These are phyloP conservation scores for Eulemur albifrons DNA, from an alignment of 2,797 vertebrate genomes.

Conservation along the genomic window DNA sequence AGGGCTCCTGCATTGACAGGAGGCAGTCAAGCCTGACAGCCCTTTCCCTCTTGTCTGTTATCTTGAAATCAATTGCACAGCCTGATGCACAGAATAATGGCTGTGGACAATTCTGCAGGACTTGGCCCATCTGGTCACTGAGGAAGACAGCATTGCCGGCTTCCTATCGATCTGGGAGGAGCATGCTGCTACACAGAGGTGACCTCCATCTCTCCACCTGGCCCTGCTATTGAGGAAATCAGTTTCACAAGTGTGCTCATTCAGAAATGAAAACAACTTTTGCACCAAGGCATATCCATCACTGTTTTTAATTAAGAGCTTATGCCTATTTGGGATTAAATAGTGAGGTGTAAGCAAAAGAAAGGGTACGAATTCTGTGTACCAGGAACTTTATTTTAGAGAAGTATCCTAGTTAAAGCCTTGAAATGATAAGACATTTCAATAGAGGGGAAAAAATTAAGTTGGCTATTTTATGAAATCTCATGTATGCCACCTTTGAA, in stretches of 20 bases:
- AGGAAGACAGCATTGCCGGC: conserved; percentile 74
- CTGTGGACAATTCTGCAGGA: conserved; percentile 71
- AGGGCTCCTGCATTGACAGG: conserved; percentile 69
- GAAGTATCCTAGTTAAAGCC: neutral
- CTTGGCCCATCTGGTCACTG: conserved; percentile 72
- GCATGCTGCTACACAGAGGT: conserved; percentile 63
- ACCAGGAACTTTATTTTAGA: neutral
- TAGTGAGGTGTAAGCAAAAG: conserved; percentile 14
- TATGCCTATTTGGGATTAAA: conserved; percentile 16
- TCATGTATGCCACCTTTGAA: neutral
- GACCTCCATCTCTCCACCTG: conserved; percentile 66
- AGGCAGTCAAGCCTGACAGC: conserved; percentile 78
- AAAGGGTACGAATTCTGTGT: neutral
- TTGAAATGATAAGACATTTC: neutral
- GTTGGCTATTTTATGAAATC: neutral
- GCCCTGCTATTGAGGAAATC: conserved; percentile 45
- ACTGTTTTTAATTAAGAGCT: conserved; percentile 61
- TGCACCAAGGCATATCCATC: neutral
- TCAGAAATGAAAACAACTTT: conserved; percentile 67
- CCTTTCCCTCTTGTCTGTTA: conserved; percentile 75
- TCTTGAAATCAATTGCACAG: conserved; percentile 78
- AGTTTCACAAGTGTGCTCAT: conserved; percentile 48
- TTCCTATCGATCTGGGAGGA: conserved; percentile 71
- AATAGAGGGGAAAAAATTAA: neutral
- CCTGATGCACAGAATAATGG: conserved; percentile 73